phyloP scores from a whole-genome alignment of 1,140 invertebrate genomes.

The Caerostris darwini region DNA sequence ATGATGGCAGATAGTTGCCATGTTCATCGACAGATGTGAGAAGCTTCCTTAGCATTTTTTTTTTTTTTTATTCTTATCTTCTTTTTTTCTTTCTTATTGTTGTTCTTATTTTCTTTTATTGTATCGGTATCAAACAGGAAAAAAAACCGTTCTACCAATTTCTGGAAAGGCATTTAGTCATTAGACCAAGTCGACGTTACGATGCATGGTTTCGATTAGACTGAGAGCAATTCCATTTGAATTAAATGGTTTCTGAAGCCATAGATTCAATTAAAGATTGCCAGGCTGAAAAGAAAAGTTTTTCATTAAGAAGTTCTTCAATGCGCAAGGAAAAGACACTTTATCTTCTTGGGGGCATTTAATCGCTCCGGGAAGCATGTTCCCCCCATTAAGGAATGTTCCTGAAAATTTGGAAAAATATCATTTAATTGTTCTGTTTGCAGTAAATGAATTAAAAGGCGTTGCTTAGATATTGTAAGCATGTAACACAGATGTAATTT shows the following conservation, averaged over 20 bases:
- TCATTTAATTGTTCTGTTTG: constrained; percentile 11
- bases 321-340: background rate
- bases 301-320: constrained; percentile 26
- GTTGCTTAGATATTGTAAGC: background rate
- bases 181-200: constrained; percentile 30
- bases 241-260: constrained; percentile 48
- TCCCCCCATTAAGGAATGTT: background rate
- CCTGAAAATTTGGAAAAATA: constrained; percentile 15
- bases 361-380: background rate
- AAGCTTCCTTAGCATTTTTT: background rate
- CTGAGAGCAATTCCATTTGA: constrained; percentile 46
- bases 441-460: background rate
- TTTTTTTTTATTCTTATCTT: background rate
- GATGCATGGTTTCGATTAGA: constrained; percentile 34
- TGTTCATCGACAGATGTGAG: constrained; percentile 17
- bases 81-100: background rate
- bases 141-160: background rate
- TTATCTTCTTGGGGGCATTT: constrained; percentile 33
- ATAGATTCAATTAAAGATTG: constrained; percentile 49
- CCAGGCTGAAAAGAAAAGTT: background rate
- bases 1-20: constrained; percentile 20
- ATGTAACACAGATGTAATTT: no score
- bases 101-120: background rate
- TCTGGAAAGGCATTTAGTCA: constrained; percentile 46
- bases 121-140: background rate